Percentiles rank a stretch among this genome's conserved stretches.
Conservation (phyloP, 2,113 vertebrate genomes). For the Ornithorhynchus anatinus region DNA sequence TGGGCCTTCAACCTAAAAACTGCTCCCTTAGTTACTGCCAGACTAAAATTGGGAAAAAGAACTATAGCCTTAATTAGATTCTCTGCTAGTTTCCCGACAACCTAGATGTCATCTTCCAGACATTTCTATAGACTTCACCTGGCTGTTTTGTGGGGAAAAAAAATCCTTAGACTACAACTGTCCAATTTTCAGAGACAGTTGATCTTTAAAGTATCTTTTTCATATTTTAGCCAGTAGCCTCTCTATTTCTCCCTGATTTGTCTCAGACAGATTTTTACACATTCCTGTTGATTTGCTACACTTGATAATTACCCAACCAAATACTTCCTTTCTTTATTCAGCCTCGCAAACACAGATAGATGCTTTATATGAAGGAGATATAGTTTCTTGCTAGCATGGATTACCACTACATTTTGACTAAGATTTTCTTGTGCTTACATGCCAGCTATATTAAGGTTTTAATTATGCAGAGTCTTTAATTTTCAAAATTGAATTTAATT, state of each 20-base stretch:
- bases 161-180: neutral
- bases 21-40: neutral
- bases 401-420: neutral
- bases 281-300: neutral
- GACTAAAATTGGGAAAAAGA: neutral
- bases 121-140: neutral
- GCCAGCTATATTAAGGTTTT: slow-evolving; percentile 12
- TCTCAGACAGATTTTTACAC: neutral
- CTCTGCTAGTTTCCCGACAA: neutral
- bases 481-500: too few species aligned
- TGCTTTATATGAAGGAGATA: neutral
- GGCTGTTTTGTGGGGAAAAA: neutral
- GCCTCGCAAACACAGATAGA: neutral
- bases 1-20: neutral
- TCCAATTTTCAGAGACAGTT: neutral
- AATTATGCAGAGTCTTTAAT: slow-evolving; percentile 23
- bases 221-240: neutral
- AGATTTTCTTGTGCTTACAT: neutral
- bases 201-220: neutral
- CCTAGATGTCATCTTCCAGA: neutral
- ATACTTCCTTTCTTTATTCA: neutral
- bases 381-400: neutral
- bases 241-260: neutral
- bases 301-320: neutral
- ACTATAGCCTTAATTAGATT: neutral